Evolutionary conservation across 2,888 invertebrate species (phyloP).

Genomic region (Metopia argyrocephala): DNA sequence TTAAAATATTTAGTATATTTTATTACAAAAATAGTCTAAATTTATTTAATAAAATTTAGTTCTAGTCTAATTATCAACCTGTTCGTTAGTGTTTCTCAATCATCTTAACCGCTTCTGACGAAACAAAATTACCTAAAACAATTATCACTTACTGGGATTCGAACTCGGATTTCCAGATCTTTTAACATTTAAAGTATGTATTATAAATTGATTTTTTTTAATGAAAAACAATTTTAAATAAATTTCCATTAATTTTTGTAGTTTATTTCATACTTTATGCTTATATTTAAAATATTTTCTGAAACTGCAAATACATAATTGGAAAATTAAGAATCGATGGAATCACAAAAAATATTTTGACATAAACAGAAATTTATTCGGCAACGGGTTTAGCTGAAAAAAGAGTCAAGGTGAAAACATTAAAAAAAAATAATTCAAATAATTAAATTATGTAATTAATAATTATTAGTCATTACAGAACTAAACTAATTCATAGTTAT

Average conservation of each 20-base stretch:
- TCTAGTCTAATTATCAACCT: too few relatives aligned
- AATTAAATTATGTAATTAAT: background rate
- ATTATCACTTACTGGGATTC: too few relatives aligned
- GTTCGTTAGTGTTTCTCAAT: too few relatives aligned
- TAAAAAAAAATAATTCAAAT: constrained; percentile 2
- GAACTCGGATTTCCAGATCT: too few relatives aligned
- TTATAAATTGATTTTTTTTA: background rate
- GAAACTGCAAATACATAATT: constrained; percentile 28
- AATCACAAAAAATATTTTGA: constrained; percentile 56
- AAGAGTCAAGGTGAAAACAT: constrained; percentile 9
- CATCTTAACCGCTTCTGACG: too few relatives aligned
- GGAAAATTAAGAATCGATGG: constrained; percentile 60
- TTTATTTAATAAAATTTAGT: too few relatives aligned
- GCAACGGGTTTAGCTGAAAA: constrained; percentile 61
- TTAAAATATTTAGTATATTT: too few relatives aligned
- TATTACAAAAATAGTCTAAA: too few relatives aligned
- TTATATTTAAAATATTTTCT: constrained; percentile 58
- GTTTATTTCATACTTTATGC: constrained; percentile 66
- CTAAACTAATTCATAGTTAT: background rate
- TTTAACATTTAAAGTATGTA: too few relatives aligned
- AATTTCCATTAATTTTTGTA: constrained; percentile 65
- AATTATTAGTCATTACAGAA: background rate
- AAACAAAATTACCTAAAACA: too few relatives aligned
- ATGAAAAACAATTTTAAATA: constrained; percentile 43
- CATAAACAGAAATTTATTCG: constrained; percentile 37